Evolutionary conservation across 1,140 invertebrate genomes (phyloP), one percentile per base, ranked within the genome.

Genomic region (Diabrotica undecimpunctata): DNA sequence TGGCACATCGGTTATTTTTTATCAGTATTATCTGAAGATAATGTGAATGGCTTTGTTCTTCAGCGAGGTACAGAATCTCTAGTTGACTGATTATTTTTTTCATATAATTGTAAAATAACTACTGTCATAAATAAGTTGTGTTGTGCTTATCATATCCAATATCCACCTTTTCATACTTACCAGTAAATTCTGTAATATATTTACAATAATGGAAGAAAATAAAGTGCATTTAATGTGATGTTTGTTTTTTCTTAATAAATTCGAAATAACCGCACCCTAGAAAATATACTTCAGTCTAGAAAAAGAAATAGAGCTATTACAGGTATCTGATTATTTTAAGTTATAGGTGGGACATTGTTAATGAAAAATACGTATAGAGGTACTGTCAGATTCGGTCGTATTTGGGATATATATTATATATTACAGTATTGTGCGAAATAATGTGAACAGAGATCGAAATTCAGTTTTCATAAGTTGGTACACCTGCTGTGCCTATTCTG

Each of bases 191-290:
- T 77, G 75, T 77, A 76, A 75, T 72, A 67, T 72, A 67, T 75
- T 74, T 73, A 73, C 66, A 56, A 53, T 39, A 61, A 73, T 75
- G 64, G 68, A 72, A 72, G 69, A 74, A 72, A 77, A 77, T 77
- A 77, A 77, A 77, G 63, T 75, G 75, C 75, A 75, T 77, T 77
- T 77, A 77, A 74, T 77, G 74, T 77, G 73, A 66, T 54, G 60
- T 56, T 51, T 57, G 66, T 70, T 72, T 70, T 70, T 25, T 56
- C 41, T 64, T 25, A n/a, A n/a, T n/a, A 50, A 12, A 12, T 50
- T 25, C 4, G 4, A 25, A 25, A 25, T 25, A 25, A 2, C 4
- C 25, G 1, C 1, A 25, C 25, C 25, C 25, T 25, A 25, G n/a
- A n/a, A n/a, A n/a, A n/a, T n/a, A n/a, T n/a, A n/a, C n/a, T n/a